Conservation (phyloP, 2,888 invertebrate genomes). For the Chymomyza procnemis region DNA sequence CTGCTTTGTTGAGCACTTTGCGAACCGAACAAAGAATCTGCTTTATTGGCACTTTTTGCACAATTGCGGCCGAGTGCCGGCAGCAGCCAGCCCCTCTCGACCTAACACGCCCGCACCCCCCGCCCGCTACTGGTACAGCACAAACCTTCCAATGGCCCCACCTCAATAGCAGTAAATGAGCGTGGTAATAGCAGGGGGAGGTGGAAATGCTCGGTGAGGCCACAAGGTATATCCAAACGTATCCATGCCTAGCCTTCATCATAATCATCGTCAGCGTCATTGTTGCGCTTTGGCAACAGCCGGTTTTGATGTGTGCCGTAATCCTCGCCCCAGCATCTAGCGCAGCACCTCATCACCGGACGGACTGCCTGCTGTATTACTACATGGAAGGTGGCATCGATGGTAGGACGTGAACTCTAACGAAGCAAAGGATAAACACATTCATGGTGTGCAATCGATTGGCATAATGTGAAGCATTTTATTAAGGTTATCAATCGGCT, state of each 20-base stretch:
- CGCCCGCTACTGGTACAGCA: too few species aligned
- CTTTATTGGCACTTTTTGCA: constrained; percentile 77
- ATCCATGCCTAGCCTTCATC: constrained; percentile 24
- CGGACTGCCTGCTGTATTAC: constrained; percentile 39
- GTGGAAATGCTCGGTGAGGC: constrained; percentile 35
- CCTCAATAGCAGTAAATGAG: constrained; percentile 58
- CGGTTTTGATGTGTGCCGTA: constrained; percentile 56
- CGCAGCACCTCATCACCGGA: neutral
- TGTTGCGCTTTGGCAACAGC: constrained; percentile 66
- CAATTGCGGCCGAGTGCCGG: constrained; percentile 52
- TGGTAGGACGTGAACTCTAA: constrained; percentile 28
- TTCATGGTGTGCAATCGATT: constrained; percentile 75
- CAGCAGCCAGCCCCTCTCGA: constrained; percentile 7
- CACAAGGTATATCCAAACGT: constrained; percentile 54
- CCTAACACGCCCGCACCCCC: neutral
- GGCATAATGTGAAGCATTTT: constrained; percentile 74
- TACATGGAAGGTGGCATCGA: constrained; percentile 9
- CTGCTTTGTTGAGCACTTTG: constrained; percentile 74
- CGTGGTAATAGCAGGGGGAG: constrained; percentile 47
- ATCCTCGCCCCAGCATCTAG: constrained; percentile 10
- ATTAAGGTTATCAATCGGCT: constrained; percentile 71
- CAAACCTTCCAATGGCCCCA: neutral
- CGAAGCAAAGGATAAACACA: constrained; percentile 69
- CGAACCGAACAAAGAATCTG: constrained; percentile 75
- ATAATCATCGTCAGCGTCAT: constrained; percentile 41